Evolutionary conservation across 2,113 vertebrate species (phyloP).

Genomic region (Oryzias woworae): DNA sequence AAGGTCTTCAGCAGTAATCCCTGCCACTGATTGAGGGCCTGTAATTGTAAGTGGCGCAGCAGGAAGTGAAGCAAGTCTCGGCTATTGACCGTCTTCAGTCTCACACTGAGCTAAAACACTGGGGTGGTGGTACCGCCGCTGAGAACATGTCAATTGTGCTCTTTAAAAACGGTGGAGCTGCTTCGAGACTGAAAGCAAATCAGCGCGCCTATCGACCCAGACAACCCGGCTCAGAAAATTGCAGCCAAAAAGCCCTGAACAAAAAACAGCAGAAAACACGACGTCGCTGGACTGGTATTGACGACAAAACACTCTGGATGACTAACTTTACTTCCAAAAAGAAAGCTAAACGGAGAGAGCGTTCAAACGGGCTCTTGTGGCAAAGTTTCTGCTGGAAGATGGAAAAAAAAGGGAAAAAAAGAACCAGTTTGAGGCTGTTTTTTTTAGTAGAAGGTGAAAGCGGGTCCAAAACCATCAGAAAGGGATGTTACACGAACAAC

Average conservation of each 20-base stretch:
- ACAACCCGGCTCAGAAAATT: constrained; percentile 63
- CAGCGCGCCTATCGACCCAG: constrained; percentile 68
- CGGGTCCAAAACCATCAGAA: no score
- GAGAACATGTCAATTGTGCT: constrained; percentile 75
- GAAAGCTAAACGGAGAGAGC: constrained; percentile 2
- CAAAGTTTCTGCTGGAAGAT: constrained; percentile 1
- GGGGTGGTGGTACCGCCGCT: constrained; percentile 62
- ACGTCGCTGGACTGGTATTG: constrained; percentile 64
- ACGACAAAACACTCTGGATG: constrained; percentile 39
- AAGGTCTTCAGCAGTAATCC: constrained; percentile 51
- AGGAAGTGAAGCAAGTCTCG: constrained; percentile 60
- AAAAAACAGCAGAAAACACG: constrained; percentile 59
- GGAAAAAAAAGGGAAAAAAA: no score
- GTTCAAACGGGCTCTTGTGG: constrained; percentile 2
- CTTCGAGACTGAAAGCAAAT: constrained; percentile 73
- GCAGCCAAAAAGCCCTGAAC: constrained; percentile 57
- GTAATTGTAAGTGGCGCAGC: constrained; percentile 69
- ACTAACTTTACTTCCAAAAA: constrained; percentile 39
- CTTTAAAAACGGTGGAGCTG: constrained; percentile 68
- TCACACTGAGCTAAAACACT: constrained; percentile 60
- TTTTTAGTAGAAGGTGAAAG: no score
- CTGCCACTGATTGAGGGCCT: constrained; percentile 43
- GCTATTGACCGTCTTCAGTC: constrained; percentile 58
- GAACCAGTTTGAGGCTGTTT: no score
- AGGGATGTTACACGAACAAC: no score